A percentile compares a stretch with the other conserved stretches of the same genome.
These are phyloP conservation scores for Neoitamus cyanurus DNA, from an alignment of 2,888 invertebrate species.

Conservation along the genomic window DNA sequence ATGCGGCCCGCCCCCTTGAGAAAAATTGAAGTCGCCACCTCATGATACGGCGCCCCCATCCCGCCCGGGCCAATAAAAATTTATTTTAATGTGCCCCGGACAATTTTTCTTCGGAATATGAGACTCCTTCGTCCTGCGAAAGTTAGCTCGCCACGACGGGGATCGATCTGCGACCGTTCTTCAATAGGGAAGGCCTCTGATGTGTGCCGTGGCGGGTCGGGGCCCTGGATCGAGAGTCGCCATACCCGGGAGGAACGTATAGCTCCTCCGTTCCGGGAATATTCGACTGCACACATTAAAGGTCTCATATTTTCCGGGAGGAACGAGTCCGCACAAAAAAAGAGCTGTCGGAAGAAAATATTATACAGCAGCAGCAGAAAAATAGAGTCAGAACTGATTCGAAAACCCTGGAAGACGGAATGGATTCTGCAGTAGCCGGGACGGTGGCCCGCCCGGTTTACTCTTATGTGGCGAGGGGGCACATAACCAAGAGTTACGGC, in stretches of 20 bases:
- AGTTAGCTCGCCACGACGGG: conserved; percentile 45
- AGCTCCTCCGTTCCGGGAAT: conserved; percentile 26
- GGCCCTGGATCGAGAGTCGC: conserved; percentile 29
- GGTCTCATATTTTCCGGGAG: conserved; percentile 48
- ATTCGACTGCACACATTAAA: conserved; percentile 48
- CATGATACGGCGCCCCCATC: conserved; percentile 18
- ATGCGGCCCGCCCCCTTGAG: conserved; percentile 22
- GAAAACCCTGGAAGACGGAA: conserved; percentile 31
- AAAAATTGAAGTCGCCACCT: conserved; percentile 41
- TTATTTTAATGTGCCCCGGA: conserved; percentile 52
- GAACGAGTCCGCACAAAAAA: conserved; percentile 23
- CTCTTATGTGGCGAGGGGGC: conserved; percentile 45
- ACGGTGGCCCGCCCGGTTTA: conserved; percentile 1
- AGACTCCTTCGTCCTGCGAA: conserved; percentile 39
- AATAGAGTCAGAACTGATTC: conserved; percentile 47
- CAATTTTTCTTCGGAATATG: conserved; percentile 52
- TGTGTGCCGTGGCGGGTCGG: neutral
- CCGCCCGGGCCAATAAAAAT: conserved; percentile 49
- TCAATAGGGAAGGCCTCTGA: conserved; percentile 36
- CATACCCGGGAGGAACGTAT: neutral
- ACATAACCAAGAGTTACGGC: conserved; percentile 50
- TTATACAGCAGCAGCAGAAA: conserved; percentile 49
- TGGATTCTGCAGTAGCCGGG: neutral
- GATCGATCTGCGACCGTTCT: conserved; percentile 50
- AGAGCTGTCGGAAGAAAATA: conserved; percentile 45